Evolutionary conservation across 2,113 vertebrate genomes (phyloP).

Genomic region (Pelecanus crispus): DNA sequence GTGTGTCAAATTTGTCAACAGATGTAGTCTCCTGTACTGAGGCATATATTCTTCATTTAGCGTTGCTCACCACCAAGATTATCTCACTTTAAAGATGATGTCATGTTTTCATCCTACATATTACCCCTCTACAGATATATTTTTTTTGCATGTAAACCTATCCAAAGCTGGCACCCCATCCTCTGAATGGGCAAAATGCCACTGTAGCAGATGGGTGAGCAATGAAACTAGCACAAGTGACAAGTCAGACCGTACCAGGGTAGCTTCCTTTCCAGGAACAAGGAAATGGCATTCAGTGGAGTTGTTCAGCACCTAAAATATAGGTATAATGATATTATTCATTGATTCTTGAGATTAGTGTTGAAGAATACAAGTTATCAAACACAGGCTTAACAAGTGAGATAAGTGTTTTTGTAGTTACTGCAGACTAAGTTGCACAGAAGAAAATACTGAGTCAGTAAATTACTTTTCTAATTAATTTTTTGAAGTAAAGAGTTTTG

Average conservation of each 20-base stretch:
- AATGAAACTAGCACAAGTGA: background rate
- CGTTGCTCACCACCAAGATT: background rate
- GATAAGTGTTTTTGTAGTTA: background rate
- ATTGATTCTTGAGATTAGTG: background rate
- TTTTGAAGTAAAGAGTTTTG: background rate
- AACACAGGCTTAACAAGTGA: background rate
- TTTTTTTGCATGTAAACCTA: background rate
- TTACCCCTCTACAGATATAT: background rate
- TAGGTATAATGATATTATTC: background rate
- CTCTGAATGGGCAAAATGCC: background rate
- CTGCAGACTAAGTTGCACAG: background rate
- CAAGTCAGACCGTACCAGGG: background rate
- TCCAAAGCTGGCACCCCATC: background rate
- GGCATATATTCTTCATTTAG: background rate
- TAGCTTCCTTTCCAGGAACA: background rate
- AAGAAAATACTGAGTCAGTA: background rate
- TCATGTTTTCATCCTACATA: background rate
- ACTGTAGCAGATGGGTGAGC: slow-evolving; percentile 18
- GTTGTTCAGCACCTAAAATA: background rate
- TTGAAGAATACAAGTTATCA: background rate
- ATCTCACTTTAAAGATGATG: background rate
- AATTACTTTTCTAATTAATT: background rate
- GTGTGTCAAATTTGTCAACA: background rate
- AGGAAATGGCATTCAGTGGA: background rate
- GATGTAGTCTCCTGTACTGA: background rate